Conservation (phyloP, 2,888 invertebrate genomes). For the Meloe dianella region DNA sequence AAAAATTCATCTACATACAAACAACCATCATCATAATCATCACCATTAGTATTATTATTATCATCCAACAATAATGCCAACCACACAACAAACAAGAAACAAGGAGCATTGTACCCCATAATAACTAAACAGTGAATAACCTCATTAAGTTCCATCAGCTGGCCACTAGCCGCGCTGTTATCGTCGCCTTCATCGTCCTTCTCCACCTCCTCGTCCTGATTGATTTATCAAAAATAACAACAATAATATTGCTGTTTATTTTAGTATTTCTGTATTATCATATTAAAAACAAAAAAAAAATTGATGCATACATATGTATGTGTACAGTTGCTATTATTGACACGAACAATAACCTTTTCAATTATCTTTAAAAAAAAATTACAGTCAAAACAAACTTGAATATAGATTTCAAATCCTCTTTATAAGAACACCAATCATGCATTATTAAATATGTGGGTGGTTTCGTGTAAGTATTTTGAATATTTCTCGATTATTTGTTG, state of each 20-base stretch:
- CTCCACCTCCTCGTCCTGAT: conserved; percentile 17
- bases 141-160: conserved; percentile 30
- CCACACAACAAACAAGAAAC: conserved; percentile 27
- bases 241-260: conserved; percentile 32
- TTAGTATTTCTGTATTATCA: conserved; percentile 15
- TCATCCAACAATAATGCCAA: conserved; percentile 8
- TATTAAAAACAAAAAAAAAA: conserved; percentile 18
- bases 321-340: not conserved
- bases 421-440: not conserved
- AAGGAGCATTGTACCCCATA: conserved; percentile 30
- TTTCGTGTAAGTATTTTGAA: not conserved
- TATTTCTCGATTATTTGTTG: too few relatives aligned
- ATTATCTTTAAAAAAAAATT: not conserved
- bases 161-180: conserved; percentile 29
- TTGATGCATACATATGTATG: not conserved
- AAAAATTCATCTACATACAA: conserved; percentile 29
- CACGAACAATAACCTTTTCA: not conserved
- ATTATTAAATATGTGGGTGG: not conserved
- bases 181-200: conserved; percentile 18
- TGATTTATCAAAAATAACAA: too few relatives aligned
- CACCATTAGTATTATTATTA: not conserved
- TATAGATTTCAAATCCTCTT: not conserved
- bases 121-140: conserved; percentile 30
- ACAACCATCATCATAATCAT: conserved; percentile 16
- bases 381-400: not conserved